These are phyloP conservation scores for Cydia amplana DNA, from an alignment of 1,140 invertebrate genomes.

Conservation along the genomic window DNA sequence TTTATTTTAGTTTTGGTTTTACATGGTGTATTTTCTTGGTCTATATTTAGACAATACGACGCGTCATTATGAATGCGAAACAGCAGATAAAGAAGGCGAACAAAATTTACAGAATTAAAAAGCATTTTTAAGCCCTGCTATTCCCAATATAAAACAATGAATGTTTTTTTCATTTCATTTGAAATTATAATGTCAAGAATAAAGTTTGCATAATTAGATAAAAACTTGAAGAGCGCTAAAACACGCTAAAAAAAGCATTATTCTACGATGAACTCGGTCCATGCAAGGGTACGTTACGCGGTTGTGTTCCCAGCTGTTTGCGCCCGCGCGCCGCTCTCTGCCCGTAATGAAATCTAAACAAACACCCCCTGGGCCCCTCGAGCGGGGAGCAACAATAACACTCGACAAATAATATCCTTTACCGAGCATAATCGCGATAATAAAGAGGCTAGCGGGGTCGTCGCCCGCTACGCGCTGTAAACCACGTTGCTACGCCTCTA, in stretches of 20 bases:
- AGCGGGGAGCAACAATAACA: slow-evolving; percentile 17
- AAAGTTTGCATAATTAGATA: not conserved
- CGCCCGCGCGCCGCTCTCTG: slow-evolving; percentile 14
- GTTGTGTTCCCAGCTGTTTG: slow-evolving; percentile 22
- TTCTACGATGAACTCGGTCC: not conserved
- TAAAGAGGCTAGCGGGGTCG: not conserved
- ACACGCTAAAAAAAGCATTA: not conserved
- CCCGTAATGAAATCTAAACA: slow-evolving; percentile 28
- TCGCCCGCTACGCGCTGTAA: not conserved
- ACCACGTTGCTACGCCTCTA: slow-evolving; percentile 7
- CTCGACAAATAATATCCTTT: slow-evolving; percentile 19
- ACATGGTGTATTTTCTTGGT: not conserved
- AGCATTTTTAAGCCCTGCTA: not conserved
- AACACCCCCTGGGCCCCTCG: not conserved
- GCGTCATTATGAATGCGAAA: not conserved
- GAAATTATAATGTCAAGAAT: slow-evolving; percentile 1
- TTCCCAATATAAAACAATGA: not conserved
- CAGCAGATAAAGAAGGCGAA: not conserved
- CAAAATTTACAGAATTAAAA: not conserved
- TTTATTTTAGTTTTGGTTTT: slow-evolving; percentile 1
- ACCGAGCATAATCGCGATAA: slow-evolving; percentile 16
- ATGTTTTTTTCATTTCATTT: not conserved
- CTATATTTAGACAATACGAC: not conserved
- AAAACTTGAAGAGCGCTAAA: not conserved
- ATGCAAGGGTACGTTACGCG: slow-evolving; percentile 6